Base-by-base conservation (phyloP, 1,140 invertebrate species). In the Laupala kohalensis region DNA sequence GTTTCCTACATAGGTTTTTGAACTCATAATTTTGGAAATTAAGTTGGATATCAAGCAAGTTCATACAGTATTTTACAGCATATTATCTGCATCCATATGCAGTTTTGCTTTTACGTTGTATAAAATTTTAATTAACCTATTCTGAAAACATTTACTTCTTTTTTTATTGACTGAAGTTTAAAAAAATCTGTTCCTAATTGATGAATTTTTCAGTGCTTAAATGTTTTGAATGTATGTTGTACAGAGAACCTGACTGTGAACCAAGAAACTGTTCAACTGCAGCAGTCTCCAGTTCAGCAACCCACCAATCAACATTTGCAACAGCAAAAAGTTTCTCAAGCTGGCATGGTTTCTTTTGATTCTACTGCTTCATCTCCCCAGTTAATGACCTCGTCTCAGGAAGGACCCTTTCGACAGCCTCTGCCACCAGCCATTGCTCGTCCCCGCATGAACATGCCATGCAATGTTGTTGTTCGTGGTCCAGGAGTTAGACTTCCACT, bases 371-470 rank as follows among this genome's bases (percentile, higher is more conserved):
- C 37, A 53, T 9, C 37, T 2, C 9, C 9, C 19, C 37, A 53
- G 37, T 19, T 13, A 4, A 53, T 63, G 2, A 25, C 70, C 29
- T 69, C 68, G 29, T 24, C 27, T 26, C 6, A 37, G 15, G 73
- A 74, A 64, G 67, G 80, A 15, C 86, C 85, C 12, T 84, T 86
- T 78, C 80, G 85, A 67, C 85, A 86, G 76, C 85, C 86, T 6
- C 76, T 87, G 65, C 86, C 86, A 5, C 85, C 86, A 25, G 79
- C 80, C 66, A 81, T 84, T 12, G 79, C 80, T 1, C 78, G 85
- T 73, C 82, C 84, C 4, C 77, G 85, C 71, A 78, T 82, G 78
- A 81, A 80, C 19, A 74, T 76, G 15, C 71, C 24, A 5, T 19
- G 62, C 27, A 71, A n/a, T 67, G 73, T 70, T 9, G 70, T 71